Evolutionary conservation across 2,888 invertebrate genomes (phyloP), one percentile per base, ranked within the genome.

Genomic region (Acronicta aceris): DNA sequence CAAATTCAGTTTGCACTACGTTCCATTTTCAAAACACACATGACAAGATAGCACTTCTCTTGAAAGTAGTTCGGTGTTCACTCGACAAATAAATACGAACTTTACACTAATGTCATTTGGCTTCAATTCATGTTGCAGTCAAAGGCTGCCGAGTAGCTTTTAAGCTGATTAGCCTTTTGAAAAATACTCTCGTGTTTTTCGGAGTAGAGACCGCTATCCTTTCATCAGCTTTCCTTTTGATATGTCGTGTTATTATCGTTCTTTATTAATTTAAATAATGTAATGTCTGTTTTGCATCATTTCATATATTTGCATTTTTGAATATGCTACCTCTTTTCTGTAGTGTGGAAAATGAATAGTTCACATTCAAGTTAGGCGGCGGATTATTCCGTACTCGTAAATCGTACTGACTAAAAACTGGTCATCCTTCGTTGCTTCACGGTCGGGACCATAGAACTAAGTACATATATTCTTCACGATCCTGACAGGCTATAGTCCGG

Each of bases 151-250:
- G 71, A 67, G 62, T 41, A 57, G 82, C 82, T 83, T 81, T 86
- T 86, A 85, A 84, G 79, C 74, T 85, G 85, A 89, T 88, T 85
- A 87, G 81, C 81, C 78, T 79, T 84, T 85, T 82, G 70, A 78
- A 71, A 65, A 71, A 50, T 27, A 38, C 36, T 55, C 46, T 27
- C 15, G 45, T 60, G 53, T 68, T 59, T 72, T 70, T 60, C 52
- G 46, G 40, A 43, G 40, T 57, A 49, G 17, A 65, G 50, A 61
- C 70, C 64, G 42, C 58, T 47, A 42, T 47, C 46, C 50, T 74
- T 71, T 66, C 43, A 62, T 64, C 33, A 47, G 42, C 8, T 45
- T 33, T 49, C 21, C 38, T 25, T 73, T 57, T 63, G 42, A 50
- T 63, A 36, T 52, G 12, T 33, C 33, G 33, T 12, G 33, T 12